Evolutionary conservation across 2,888 invertebrate species (phyloP).

Genomic region (Micropterix aruncella): DNA sequence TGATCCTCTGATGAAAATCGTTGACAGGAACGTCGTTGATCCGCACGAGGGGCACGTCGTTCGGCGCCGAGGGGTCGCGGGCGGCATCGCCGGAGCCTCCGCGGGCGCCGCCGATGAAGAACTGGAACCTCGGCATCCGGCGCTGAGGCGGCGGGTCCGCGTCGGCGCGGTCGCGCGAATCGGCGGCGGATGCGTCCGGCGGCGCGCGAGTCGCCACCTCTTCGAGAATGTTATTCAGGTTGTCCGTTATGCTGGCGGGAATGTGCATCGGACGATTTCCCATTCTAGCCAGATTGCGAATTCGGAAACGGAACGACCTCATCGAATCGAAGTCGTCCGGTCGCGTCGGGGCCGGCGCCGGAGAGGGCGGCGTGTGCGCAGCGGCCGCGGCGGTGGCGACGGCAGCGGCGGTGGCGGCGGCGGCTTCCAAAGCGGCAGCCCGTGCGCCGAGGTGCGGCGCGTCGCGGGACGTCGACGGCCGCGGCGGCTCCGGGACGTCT

Average conservation of each 20-base stretch:
- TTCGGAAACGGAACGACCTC: not conserved
- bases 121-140: not conserved
- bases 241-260: no score
- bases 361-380: no score
- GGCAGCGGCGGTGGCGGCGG: no score
- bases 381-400: no score
- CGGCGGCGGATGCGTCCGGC: no score
- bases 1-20: constrained; percentile 18
- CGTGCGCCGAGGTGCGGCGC: not conserved
- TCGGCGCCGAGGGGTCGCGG: constrained; percentile 20
- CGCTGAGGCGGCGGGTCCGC: not conserved
- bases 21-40: constrained; percentile 43
- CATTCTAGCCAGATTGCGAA: not conserved
- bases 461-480: not conserved
- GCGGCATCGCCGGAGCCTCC: constrained; percentile 9
- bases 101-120: constrained; percentile 8
- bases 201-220: no score
- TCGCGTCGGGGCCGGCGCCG: no score
- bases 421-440: no score
- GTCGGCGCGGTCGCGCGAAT: no score
- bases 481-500: not conserved
- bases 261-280: no score
- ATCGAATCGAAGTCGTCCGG: not conserved
- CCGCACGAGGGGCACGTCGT: constrained; percentile 40
- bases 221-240: no score